Percentiles rank a stretch among this genome's conserved stretches.
phyloP scores from a whole-genome alignment of 35 echinoderm and acorn worm genomes.

The Amphiura filiformis region DNA sequence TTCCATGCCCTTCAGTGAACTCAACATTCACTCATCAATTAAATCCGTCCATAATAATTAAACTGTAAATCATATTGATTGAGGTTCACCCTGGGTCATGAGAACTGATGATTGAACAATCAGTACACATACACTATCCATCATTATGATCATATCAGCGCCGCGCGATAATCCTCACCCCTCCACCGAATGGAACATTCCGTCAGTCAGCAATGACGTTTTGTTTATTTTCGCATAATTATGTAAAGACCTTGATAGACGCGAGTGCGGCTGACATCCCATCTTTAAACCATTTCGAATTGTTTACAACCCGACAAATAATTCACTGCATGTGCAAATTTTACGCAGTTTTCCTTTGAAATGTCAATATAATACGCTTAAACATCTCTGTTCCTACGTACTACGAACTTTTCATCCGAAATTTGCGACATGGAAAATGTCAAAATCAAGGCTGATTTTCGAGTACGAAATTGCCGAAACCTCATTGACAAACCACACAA shows the following conservation, averaged over 20 bases:
- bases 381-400: background rate
- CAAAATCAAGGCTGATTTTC: background rate
- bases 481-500: too few species aligned
- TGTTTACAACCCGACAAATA: background rate
- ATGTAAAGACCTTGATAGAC: background rate
- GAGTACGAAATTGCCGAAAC: too few species aligned
- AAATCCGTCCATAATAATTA: too few species aligned
- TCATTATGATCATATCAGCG: too few species aligned
- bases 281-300: background rate
- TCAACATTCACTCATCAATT: too few species aligned
- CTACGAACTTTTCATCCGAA: background rate
- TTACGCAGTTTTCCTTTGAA: background rate
- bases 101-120: too few species aligned
- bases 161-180: background rate
- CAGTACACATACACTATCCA: too few species aligned
- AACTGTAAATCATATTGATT: too few species aligned
- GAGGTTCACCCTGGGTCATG: too few species aligned
- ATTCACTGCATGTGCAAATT: background rate
- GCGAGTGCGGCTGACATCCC: background rate
- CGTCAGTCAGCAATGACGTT: background rate
- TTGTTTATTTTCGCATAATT: background rate
- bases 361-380: background rate
- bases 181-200: background rate
- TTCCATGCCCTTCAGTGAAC: too few species aligned
- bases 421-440: background rate